Evolutionary conservation across 2,113 vertebrate genomes (phyloP), one percentile per base, ranked within the genome.

Genomic region (Melierax canorus): DNA sequence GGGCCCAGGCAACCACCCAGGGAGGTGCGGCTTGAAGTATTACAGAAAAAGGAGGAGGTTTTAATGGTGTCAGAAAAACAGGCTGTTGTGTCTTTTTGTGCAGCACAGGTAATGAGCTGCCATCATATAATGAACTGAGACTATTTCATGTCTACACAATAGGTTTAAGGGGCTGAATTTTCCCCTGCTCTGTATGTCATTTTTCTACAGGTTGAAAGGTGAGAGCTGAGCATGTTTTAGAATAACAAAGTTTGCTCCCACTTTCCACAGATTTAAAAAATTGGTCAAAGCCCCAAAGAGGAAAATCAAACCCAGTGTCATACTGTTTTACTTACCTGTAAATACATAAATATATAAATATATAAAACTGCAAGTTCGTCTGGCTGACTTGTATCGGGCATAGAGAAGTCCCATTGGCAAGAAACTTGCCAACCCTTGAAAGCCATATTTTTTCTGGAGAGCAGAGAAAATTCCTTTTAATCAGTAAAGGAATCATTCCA

Each of bases 221-320:
- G 6, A 43, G 21, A 75, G 3, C 12, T 0, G 2, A 67, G 43
- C 5, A 4, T 1, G 1, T 20, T 59, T 89, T 39, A 71, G 16
- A 85, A 20, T n/a, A 67, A 66, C 2, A 9, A 62, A 48, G 3
- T 30, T 79, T 73, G 15, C 15, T 90, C 21, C 4, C 21, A 22
- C 7, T 58, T 66, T 73, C 30, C 34, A 79, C 21, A 60, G 24
- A n/a, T 58, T 43, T 30, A 21, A 68, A 90, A 87, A 68, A 53
- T 3, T 9, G 2, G 9, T 7, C 26, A 82, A 88, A 78, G 15
- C 10, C 19, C n/a, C 32, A 55, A 41, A 46, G 5, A 67, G 29
- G 10, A 55, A 50, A 89, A 60, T 29, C 17, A 20, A 82, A 8
- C 20, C 19, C 41, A 23, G 11, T 23, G 5, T 43, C 7, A 16